phyloP scores from a whole-genome alignment of 2,888 invertebrate species.

The Sarcophaga subvicina region DNA sequence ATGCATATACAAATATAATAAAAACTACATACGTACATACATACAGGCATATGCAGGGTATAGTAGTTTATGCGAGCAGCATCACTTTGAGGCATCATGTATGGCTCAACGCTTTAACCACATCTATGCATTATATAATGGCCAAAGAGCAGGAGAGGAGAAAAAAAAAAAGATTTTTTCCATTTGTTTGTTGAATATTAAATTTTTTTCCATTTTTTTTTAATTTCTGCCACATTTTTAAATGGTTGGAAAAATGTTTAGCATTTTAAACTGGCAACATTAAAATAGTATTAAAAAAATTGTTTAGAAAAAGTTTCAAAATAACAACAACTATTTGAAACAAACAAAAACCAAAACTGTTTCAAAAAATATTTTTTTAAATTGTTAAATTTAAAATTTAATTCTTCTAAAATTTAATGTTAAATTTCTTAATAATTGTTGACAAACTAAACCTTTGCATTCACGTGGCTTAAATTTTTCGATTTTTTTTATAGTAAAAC shows the following conservation, averaged over 20 bases:
- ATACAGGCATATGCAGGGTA: neutral
- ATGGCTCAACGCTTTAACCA: constrained; percentile 64
- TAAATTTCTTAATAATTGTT: constrained; percentile 8
- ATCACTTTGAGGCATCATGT: constrained; percentile 66
- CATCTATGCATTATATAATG: constrained; percentile 66
- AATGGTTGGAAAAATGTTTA: constrained; percentile 36
- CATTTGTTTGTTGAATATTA: constrained; percentile 24
- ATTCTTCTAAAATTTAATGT: neutral
- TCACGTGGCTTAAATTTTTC: neutral
- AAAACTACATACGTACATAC: neutral
- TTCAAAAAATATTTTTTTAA: constrained; percentile 6
- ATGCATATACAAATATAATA: neutral
- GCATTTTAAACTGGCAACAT: constrained; percentile 1
- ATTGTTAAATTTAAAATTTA: constrained; percentile 15
- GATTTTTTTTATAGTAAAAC: too few species aligned
- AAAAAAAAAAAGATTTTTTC: constrained; percentile 2
- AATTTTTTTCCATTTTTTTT: constrained; percentile 30
- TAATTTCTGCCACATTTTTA: constrained; percentile 22
- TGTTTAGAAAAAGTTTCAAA: neutral
- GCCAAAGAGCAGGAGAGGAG: constrained; percentile 34
- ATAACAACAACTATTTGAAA: constrained; percentile 20
- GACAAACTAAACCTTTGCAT: neutral
- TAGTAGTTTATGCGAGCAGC: constrained; percentile 30
- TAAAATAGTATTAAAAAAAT: neutral
- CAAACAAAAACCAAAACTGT: constrained; percentile 34